A percentile compares a stretch with the other conserved stretches of the same genome.
Conservation (phyloP, 2,113 vertebrate genomes). For the Eidolon helvum region DNA sequence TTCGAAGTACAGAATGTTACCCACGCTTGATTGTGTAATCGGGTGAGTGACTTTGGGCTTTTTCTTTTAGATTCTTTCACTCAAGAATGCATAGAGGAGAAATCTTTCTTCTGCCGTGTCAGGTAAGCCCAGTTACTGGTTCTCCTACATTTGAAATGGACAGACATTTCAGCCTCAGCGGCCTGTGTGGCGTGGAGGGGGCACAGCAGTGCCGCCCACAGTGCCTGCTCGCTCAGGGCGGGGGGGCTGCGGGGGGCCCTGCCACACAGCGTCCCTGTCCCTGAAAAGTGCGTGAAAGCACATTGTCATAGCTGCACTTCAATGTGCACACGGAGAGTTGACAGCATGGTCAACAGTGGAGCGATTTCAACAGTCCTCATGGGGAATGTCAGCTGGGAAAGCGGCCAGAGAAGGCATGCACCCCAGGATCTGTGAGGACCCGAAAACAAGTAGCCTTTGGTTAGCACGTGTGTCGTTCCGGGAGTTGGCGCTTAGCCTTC, state of each 20-base stretch:
- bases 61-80: conserved; percentile 88
- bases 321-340: accelerated
- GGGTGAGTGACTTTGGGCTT: background rate
- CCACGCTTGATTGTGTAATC: accelerated
- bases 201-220: accelerated
- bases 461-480: accelerated
- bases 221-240: background rate
- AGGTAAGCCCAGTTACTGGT: conserved; percentile 83
- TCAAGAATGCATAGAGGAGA: conserved; percentile 93
- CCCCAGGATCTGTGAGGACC: background rate
- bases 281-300: background rate
- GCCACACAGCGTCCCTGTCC: accelerated
- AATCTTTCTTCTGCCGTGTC: conserved; percentile 97
- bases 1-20: accelerated
- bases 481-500: background rate
- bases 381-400: accelerated
- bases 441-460: accelerated
- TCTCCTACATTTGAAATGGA: background rate
- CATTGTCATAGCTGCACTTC: background rate
- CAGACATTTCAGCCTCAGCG: accelerated
- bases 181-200: accelerated
- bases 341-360: accelerated
- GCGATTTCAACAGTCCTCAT: accelerated
- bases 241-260: too few relatives aligned
- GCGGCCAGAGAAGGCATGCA: accelerated